Evolutionary conservation across 2,888 invertebrate genomes (phyloP), one percentile per base, ranked within the genome.

Genomic region (Orchestes rusci): DNA sequence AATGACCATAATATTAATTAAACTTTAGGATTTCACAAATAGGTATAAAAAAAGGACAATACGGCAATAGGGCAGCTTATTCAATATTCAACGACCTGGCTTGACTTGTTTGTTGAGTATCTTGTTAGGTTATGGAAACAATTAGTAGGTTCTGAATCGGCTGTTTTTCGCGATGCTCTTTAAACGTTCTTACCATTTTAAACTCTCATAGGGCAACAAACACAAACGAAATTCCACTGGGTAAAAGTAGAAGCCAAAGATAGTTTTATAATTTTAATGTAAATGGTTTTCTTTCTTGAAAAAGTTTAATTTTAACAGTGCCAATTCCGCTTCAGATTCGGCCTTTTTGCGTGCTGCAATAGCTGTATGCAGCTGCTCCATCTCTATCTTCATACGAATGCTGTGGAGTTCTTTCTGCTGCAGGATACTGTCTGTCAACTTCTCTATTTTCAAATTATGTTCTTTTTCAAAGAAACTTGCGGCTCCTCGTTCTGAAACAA

Each of bases 331-430:
- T 12, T 30, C 30, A 5, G 30, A 5, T 12, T 30, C 30, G 37
- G 20, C 37, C 27, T 37, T 37, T 27, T 27, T 37, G 37, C 37
- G 37, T 29, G 37, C 27, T 37, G 37, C 30, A 30, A 30, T 30
- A 8, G 30, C 30, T 30, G 30, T 30, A 10, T 30, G 30, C 13
- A 30, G 12, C 12, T 4, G 5, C 12, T 30, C 30, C 12, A 5
- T 16, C 17, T 34, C 34, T 15, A 34, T 34, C 17, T 34, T 7
- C 16, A 15, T 15, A 10, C 34, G 4, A 34, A 34, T 34, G 16
- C 12, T 34, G 34, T 34, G 18, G 16, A 34, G 34, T 7, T 34
- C 34, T 34, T 34, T 34, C 17, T 34, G 34, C 18, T 34, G 16
- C 34, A 16, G 15, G 4, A 34, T 34, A 12, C 34, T 34, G 15